These are phyloP conservation scores for Neogobius melanostomus DNA, from an alignment of 2,113 vertebrate genomes.

Conservation along the genomic window DNA sequence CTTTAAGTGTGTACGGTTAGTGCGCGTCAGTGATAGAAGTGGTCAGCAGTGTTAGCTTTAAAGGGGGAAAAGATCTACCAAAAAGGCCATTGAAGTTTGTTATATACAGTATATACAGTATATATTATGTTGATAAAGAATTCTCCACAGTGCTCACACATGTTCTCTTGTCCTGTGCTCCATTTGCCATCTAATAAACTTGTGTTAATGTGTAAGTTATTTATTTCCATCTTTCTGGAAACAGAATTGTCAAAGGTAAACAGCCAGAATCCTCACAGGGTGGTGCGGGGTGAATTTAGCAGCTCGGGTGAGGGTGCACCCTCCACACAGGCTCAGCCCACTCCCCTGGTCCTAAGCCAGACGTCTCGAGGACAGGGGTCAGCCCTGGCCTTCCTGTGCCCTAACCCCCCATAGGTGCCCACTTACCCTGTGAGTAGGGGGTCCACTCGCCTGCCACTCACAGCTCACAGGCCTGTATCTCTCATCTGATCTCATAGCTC, in stretches of 20 bases:
- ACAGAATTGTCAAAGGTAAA: not conserved
- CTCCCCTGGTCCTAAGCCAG: constrained; percentile 53
- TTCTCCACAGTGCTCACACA: too few relatives aligned
- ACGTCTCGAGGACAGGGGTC: constrained; percentile 65
- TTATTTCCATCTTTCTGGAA: not conserved
- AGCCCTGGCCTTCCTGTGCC: constrained; percentile 67
- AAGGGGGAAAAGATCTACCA: too few relatives aligned
- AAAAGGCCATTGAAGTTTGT: too few relatives aligned
- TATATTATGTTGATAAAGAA: too few relatives aligned
- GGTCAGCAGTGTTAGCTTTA: too few relatives aligned
- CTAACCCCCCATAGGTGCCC: constrained; percentile 67
- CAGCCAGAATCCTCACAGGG: constrained; percentile 7
- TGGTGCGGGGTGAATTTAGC: constrained; percentile 26
- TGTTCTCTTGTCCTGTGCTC: not conserved
- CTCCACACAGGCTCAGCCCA: constrained; percentile 49
- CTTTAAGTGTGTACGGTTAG: too few relatives aligned
- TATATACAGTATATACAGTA: too few relatives aligned
- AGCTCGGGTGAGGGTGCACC: constrained; percentile 38
- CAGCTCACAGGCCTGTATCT: constrained; percentile 18
- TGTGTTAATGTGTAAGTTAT: not conserved
- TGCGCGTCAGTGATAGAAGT: too few relatives aligned
- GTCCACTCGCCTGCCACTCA: constrained; percentile 65
- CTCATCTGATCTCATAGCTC: constrained; percentile 16
- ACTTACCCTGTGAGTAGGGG: constrained; percentile 73
- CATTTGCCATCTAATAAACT: not conserved